Percentiles rank a stretch among this genome's conserved stretches.
phyloP scores from a whole-genome alignment of 2,113 vertebrate species.

The Corydoras maculifer region DNA sequence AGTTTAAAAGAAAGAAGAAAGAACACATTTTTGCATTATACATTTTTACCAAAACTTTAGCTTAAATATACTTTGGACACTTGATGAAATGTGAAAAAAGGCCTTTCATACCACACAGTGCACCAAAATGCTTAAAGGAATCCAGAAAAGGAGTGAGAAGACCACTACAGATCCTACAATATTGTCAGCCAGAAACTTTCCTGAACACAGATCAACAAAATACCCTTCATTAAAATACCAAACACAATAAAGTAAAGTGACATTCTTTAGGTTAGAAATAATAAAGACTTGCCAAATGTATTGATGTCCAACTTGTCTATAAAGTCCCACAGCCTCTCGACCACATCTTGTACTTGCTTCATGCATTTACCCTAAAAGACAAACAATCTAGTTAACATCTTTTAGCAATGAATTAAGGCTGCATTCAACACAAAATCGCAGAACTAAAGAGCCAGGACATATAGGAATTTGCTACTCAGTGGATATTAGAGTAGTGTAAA shows the following conservation, averaged over 20 bases:
- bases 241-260: neutral
- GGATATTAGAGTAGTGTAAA: no score
- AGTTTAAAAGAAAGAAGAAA: neutral
- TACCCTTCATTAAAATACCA: neutral
- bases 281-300: conserved; percentile 76
- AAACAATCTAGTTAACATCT: neutral
- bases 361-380: conserved; percentile 85
- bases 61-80: neutral
- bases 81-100: neutral
- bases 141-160: conserved; percentile 94
- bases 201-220: conserved; percentile 55
- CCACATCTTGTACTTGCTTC: conserved; percentile 95
- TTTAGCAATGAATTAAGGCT: neutral
- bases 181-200: conserved; percentile 95
- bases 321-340: conserved; percentile 95
- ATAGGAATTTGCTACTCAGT: no score
- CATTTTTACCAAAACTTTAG: neutral
- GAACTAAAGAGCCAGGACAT: no score
- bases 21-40: neutral
- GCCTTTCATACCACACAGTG: conserved; percentile 88
- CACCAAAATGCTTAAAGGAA: conserved; percentile 94
- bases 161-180: conserved; percentile 97
- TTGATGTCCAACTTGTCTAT: conserved; percentile 98
- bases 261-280: neutral
- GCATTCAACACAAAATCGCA: no score